These are phyloP conservation scores for Hirtodrosophila duncani DNA, from an alignment of 2,888 invertebrate species.

Conservation along the genomic window DNA sequence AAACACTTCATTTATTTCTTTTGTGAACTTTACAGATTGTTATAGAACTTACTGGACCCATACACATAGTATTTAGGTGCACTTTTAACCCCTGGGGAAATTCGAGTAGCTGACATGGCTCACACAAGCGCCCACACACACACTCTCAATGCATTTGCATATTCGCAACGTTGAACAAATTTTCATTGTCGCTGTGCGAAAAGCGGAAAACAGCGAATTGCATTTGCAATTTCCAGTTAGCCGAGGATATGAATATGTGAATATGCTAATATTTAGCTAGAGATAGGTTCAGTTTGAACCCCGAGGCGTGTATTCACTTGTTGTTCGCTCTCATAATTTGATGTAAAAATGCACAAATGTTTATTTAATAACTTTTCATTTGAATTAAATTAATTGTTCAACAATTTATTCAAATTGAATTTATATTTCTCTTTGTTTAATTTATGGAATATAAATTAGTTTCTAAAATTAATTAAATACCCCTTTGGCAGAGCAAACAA, in stretches of 20 bases:
- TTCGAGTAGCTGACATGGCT: constrained; percentile 34
- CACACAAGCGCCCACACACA: constrained; percentile 8
- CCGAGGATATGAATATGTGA: not conserved
- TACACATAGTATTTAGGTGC: constrained; percentile 10
- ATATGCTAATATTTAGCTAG: no score
- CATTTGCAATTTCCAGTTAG: constrained; percentile 39
- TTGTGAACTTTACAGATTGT: not conserved
- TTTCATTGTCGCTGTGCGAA: constrained; percentile 13
- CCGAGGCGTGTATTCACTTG: no score
- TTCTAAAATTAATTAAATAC: no score
- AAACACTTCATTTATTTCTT: not conserved
- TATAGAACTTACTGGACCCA: constrained; percentile 1
- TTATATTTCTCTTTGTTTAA: no score
- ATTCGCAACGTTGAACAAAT: constrained; percentile 34
- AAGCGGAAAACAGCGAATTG: constrained; percentile 35
- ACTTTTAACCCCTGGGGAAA: constrained; percentile 17
- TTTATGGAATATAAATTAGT: no score
- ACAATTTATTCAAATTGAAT: no score
- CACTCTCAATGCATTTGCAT: constrained; percentile 41
- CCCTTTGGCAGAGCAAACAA: no score
- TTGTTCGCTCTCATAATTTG: constrained; percentile 5
- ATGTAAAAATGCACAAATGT: constrained; percentile 12
- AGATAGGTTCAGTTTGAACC: no score
- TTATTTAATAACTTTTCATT: not conserved
- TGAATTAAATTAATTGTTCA: no score